Evolutionary conservation across 2,797 vertebrate genomes (phyloP).

Genomic region (Sylvia borin): DNA sequence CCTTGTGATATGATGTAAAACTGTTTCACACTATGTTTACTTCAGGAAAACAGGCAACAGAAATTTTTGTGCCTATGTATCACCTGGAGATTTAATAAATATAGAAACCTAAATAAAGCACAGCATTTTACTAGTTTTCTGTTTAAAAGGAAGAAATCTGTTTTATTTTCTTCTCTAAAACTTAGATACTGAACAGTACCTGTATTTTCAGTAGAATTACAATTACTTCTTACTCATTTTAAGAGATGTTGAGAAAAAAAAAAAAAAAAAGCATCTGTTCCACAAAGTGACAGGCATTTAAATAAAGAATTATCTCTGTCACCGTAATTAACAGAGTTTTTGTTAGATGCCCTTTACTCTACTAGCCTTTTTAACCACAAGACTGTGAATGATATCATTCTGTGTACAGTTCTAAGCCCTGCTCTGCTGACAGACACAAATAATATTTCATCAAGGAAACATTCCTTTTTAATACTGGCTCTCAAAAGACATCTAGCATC

Average conservation of each 20-base stretch:
- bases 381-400: background rate
- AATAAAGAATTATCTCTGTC: background rate
- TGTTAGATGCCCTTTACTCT: background rate
- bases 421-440: background rate
- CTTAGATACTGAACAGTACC: background rate
- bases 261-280: background rate
- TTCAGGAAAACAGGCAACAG: background rate
- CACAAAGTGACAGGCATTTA: background rate
- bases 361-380: background rate
- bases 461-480: background rate
- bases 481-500: background rate
- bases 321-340: background rate
- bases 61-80: background rate
- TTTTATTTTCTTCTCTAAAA: background rate
- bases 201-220: background rate
- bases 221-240: background rate
- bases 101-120: background rate
- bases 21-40: background rate
- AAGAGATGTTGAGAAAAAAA: background rate
- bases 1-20: background rate
- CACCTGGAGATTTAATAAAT: background rate
- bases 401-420: background rate
- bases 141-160: background rate
- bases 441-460: background rate
- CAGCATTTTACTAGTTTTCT: background rate